Conservation (phyloP, 2,797 vertebrate genomes). For the Anas acuta region DNA sequence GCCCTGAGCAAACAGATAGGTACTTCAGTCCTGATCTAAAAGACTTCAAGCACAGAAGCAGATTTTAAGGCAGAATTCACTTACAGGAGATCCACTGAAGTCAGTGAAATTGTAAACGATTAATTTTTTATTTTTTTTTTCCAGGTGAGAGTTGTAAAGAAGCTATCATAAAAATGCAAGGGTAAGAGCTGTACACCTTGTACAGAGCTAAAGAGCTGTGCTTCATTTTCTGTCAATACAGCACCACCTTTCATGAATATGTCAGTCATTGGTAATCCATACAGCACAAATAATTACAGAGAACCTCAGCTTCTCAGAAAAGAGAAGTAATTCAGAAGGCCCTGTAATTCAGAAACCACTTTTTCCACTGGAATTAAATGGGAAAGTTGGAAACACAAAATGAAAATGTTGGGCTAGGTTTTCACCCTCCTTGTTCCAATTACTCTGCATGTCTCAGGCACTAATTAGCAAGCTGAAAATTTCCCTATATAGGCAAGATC, state of each 20-base stretch:
- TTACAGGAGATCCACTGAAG: neutral
- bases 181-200: neutral
- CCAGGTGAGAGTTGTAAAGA: neutral
- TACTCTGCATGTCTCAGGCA: slow-evolving; percentile 22
- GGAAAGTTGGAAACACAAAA: slow-evolving; percentile 46
- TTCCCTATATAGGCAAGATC: slow-evolving; percentile 67
- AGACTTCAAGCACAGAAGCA: neutral
- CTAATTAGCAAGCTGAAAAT: slow-evolving; percentile 51
- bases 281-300: slow-evolving; percentile 36
- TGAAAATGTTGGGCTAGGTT: slow-evolving; percentile 38
- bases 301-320: slow-evolving; percentile 10
- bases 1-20: neutral
- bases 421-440: slow-evolving; percentile 60
- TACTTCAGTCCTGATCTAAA: neutral
- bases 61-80: neutral
- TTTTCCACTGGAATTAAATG: slow-evolving; percentile 58
- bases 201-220: neutral
- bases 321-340: neutral
- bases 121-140: neutral
- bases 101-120: neutral
- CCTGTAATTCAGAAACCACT: slow-evolving; percentile 55
- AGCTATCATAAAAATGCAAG: neutral
- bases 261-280: neutral
- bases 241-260: slow-evolving; percentile 41
- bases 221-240: neutral